Percentiles rank a stretch among this genome's conserved stretches.
phyloP scores from a whole-genome alignment of 2,888 invertebrate genomes.

The Notocelia uddmanniana region DNA sequence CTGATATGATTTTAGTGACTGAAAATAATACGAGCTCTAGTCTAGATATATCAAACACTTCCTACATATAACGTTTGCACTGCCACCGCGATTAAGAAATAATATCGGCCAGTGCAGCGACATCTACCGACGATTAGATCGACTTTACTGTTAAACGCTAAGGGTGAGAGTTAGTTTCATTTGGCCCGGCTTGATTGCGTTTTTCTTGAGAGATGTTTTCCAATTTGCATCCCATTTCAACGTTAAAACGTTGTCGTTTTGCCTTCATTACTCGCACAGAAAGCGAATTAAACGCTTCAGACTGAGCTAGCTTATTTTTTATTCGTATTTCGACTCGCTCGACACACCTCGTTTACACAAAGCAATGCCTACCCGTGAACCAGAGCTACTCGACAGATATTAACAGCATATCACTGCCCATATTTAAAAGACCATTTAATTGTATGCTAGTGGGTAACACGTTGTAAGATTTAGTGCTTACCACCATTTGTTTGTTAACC shows the following conservation, averaged over 20 bases:
- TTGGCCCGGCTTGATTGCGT: conserved; percentile 25
- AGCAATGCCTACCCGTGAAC: too few species aligned
- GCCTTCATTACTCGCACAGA: conserved; percentile 7
- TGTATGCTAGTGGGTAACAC: too few species aligned
- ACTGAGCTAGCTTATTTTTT: conserved; percentile 1
- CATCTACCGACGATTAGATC: background rate
- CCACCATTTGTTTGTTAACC: too few species aligned
- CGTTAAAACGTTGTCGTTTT: conserved; percentile 9
- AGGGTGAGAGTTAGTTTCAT: conserved; percentile 24
- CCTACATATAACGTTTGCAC: too few species aligned
- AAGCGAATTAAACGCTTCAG: conserved; percentile 2
- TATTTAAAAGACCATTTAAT: too few species aligned
- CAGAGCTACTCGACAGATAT: too few species aligned
- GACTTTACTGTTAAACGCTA: background rate
- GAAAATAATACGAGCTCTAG: too few species aligned
- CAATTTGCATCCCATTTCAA: conserved; percentile 16
- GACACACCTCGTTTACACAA: background rate
- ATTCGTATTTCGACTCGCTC: background rate
- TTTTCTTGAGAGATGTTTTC: conserved; percentile 25
- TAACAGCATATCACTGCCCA: too few species aligned
- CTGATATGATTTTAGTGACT: too few species aligned
- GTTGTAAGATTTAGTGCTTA: too few species aligned
- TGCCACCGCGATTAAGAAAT: too few species aligned
- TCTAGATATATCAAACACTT: too few species aligned
- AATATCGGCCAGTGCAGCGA: background rate